Conservation (phyloP, 2,797 vertebrate genomes). For the Xiphorhynchus erythropygius region DNA sequence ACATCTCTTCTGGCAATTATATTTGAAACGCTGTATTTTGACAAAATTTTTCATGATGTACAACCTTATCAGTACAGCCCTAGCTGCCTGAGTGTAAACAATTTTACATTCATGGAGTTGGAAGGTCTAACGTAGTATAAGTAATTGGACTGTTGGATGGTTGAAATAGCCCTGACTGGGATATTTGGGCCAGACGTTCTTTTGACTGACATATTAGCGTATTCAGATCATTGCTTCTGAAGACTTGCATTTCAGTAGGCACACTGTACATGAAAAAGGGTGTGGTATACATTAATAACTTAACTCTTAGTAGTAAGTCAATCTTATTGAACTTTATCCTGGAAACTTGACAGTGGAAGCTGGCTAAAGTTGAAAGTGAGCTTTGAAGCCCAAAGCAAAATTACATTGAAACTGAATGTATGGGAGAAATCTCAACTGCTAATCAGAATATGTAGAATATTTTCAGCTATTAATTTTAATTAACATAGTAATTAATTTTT, state of each 20-base stretch:
- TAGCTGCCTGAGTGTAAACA: neutral
- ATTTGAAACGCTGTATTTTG: slow-evolving; percentile 20
- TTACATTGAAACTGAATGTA: slow-evolving; percentile 23
- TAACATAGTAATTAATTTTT: neutral
- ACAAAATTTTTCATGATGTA: neutral
- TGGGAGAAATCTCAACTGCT: neutral
- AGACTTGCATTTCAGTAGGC: neutral
- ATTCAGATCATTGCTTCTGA: slow-evolving; percentile 14
- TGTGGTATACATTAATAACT: neutral
- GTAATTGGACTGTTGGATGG: slow-evolving; percentile 5
- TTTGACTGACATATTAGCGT: neutral
- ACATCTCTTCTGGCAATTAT: slow-evolving; percentile 3
- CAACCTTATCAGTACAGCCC: neutral
- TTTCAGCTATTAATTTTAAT: slow-evolving; percentile 24
- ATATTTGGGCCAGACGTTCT: neutral
- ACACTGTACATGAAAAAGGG: neutral
- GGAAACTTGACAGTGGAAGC: slow-evolving; percentile 9
- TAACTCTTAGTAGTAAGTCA: slow-evolving; percentile 6
- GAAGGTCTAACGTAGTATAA: neutral
- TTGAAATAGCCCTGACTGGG: neutral
- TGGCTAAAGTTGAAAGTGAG: slow-evolving; percentile 52
- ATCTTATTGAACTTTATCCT: slow-evolving; percentile 29
- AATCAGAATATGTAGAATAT: slow-evolving; percentile 2
- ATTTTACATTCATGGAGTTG: neutral
- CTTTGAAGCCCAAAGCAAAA: slow-evolving; percentile 37